phyloP scores from a whole-genome alignment of 2,797 vertebrate genomes.

The Tenualosa ilisha region DNA sequence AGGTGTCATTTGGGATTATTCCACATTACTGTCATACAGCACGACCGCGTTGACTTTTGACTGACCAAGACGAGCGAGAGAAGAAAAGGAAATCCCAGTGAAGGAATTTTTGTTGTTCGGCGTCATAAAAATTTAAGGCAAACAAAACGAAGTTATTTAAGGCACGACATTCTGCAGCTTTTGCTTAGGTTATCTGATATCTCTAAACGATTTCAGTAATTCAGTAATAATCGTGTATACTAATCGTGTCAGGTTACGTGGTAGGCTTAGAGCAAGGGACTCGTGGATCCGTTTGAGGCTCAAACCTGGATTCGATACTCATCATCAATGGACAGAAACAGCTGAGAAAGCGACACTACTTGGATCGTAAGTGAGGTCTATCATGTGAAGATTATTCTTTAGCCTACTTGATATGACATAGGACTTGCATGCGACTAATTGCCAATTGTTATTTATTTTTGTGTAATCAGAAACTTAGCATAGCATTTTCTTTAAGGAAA shows the following conservation, averaged over 20 bases:
- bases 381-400: background rate
- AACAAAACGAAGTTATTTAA: background rate
- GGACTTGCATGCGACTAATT: background rate
- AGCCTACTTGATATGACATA: too few species aligned
- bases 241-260: background rate
- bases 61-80: background rate
- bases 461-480: too few species aligned
- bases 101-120: background rate
- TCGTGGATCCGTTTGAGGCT: background rate
- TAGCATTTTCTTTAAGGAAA: too few species aligned
- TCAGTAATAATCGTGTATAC: background rate
- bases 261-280: background rate
- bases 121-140: background rate
- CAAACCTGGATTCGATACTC: conserved; percentile 3
- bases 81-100: background rate
- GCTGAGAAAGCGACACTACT: background rate
- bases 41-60: background rate
- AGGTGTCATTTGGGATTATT: conserved; percentile 4
- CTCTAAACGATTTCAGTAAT: background rate
- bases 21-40: background rate
- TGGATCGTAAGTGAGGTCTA: background rate
- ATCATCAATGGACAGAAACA: background rate
- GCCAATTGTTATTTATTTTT: too few species aligned
- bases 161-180: background rate
- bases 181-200: background rate